A percentile compares a stretch with the other conserved stretches of the same genome.
phyloP scores from a whole-genome alignment of 2,888 invertebrate genomes.

The Nomada lathburiana region DNA sequence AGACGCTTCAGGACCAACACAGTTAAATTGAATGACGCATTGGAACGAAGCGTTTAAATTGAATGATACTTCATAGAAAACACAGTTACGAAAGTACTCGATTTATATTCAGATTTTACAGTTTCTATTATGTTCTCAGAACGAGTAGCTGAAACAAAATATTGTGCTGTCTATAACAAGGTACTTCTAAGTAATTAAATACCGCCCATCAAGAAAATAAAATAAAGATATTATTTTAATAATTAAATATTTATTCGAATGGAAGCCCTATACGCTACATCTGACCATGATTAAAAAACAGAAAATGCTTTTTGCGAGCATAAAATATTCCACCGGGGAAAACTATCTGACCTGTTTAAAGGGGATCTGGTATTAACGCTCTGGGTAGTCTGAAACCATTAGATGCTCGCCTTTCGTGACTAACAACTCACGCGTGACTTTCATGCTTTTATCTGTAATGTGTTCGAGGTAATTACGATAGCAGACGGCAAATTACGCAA shows the following conservation, averaged over 20 bases:
- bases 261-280: background rate
- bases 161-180: background rate
- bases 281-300: background rate
- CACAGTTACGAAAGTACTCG: no score
- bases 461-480: conserved; percentile 43
- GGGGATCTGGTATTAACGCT: conserved; percentile 36
- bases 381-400: conserved; percentile 31
- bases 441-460: conserved; percentile 50
- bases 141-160: no score
- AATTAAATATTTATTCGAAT: background rate
- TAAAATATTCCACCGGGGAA: background rate
- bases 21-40: background rate
- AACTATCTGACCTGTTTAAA: conserved; percentile 28
- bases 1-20: background rate
- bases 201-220: no score
- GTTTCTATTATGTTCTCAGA: background rate
- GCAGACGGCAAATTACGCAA: conserved; percentile 16
- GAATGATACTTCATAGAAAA: background rate
- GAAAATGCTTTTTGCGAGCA: background rate
- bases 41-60: background rate
- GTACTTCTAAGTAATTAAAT: background rate
- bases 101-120: background rate
- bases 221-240: no score
- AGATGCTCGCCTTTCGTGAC: conserved; percentile 52
- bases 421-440: conserved; percentile 24